Evolutionary conservation across 2,888 invertebrate genomes (phyloP), one percentile per base, ranked within the genome.

Genomic region (Sminthurides aquaticus): DNA sequence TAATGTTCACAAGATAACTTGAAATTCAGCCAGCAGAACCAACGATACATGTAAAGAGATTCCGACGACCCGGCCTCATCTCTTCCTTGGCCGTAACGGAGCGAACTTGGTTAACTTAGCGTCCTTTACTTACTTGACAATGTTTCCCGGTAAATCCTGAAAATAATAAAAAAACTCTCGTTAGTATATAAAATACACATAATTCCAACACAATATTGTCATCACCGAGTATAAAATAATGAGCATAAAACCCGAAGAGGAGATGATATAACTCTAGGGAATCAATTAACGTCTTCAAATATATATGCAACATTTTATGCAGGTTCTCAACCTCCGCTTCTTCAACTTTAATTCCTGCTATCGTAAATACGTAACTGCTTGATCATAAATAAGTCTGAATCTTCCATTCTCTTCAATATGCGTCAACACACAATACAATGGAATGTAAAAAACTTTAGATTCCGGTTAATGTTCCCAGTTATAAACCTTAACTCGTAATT

Each of bases 141-240:
- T 90, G 87, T 75, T 86, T 86, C 43, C 91, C 91, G 64, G 87
- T 85, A 79, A 89, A 91, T 72, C 91, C 91, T 91, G 82, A 0
- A 79, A 79, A 69, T 66, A 75, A 75, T 72, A 68, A 69, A 68
- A 69, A 60, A 61, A 67, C 64, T 24, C 24, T 26, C 54, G 54
- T 29, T 28, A 26, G 18, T 28, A 57, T 2, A 26, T 15, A 5
- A 15, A 34, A 34, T 15, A 11, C 43, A 34, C 43, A 34, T 5
- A 11, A 11, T 15, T 11, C 43, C 43, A 15, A 5, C 43, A 34
- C 43, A 15, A 15, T 34, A 34, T 11, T 34, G 43, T 34, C 43
- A 34, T 34, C 43, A 34, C 43, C 43, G 15, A 34, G 43, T 15
- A 34, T 34, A 34, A 34, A 34, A 34, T 34, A 11, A 5, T 34